Conservation (phyloP, 2,888 invertebrate species). For the Pegoplata infirma region DNA sequence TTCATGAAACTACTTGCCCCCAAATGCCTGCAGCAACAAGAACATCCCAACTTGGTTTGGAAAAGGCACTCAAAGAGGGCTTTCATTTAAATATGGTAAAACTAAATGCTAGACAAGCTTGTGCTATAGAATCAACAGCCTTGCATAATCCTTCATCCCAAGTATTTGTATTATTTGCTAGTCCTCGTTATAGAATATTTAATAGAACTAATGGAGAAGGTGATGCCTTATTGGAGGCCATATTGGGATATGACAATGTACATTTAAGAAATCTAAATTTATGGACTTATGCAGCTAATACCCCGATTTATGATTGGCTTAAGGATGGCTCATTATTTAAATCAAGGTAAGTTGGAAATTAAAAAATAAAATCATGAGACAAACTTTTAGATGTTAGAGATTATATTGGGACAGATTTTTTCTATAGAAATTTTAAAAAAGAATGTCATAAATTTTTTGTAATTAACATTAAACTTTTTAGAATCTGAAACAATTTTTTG, state of each 20-base stretch:
- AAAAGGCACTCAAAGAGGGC: neutral
- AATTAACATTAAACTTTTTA: too few species aligned
- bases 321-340: conserved; percentile 70
- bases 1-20: conserved; percentile 77
- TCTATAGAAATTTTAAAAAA: too few species aligned
- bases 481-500: too few species aligned
- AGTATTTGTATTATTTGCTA: conserved; percentile 74
- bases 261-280: conserved; percentile 73
- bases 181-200: conserved; percentile 67
- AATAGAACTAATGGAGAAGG: conserved; percentile 47
- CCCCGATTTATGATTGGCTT: conserved; percentile 74
- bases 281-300: conserved; percentile 72
- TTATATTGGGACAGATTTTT: too few species aligned
- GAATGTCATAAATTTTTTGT: too few species aligned
- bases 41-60: neutral
- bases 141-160: conserved; percentile 73
- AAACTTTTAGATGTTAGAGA: too few species aligned
- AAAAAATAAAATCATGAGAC: too few species aligned
- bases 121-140: conserved; percentile 77
- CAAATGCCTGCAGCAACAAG: neutral
- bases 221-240: conserved; percentile 68
- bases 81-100: conserved; percentile 62
- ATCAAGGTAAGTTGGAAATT: conserved; percentile 66
- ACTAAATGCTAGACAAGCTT: conserved; percentile 75
- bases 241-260: conserved; percentile 73